Percentiles rank a stretch among this genome's conserved stretches.
Evolutionary conservation across 2,888 invertebrate species (phyloP).

Genomic region (Blastobasis lacticolella): DNA sequence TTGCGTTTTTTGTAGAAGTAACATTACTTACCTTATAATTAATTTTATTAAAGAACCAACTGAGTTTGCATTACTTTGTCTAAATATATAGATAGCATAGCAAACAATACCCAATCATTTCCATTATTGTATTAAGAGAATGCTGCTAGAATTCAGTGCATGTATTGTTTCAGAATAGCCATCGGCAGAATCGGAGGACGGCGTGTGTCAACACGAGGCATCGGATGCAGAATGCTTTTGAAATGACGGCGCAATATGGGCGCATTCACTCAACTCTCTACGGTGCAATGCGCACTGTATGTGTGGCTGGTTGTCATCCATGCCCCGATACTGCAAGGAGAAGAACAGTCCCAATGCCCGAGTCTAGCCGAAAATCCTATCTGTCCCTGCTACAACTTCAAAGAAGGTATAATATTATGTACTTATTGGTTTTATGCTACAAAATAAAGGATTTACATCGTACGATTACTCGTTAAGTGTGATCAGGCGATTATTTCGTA

Average conservation of each 20-base stretch:
- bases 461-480: no score
- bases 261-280: conserved; percentile 49
- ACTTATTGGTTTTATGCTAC: neutral
- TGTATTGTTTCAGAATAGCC: conserved; percentile 13
- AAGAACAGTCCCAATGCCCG: conserved; percentile 78
- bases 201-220: conserved; percentile 12
- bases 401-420: conserved; percentile 77
- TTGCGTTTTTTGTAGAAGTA: no score
- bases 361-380: conserved; percentile 84
- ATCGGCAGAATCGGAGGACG: neutral
- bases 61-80: no score
- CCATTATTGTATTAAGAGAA: no score
- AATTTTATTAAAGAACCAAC: no score
- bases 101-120: no score
- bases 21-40: no score
- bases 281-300: conserved; percentile 67
- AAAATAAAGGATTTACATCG: no score
- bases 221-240: conserved; percentile 62
- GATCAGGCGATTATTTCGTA: no score
- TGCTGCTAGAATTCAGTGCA: no score
- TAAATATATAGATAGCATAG: no score
- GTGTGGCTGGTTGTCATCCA: conserved; percentile 67
- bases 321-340: conserved; percentile 70
- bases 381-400: conserved; percentile 94
- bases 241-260: conserved; percentile 67